phyloP scores from a whole-genome alignment of 2,888 invertebrate genomes.

The Andrena bucephala region DNA sequence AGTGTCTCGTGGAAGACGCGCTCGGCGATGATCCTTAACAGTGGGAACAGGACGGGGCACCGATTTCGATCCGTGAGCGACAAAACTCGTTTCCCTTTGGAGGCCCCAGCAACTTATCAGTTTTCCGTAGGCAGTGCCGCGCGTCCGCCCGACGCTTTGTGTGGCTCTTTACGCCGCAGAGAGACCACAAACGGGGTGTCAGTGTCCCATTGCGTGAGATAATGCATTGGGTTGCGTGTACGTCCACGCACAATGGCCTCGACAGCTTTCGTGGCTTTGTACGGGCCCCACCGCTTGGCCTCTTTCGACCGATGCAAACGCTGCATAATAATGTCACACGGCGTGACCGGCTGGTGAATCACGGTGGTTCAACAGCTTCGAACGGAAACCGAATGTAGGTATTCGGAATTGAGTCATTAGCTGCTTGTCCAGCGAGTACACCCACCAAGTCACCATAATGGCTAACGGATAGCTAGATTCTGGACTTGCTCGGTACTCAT shows the following conservation, averaged over 20 bases:
- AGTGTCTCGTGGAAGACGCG: background rate
- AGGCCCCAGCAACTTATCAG: constrained; percentile 64
- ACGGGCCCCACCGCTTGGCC: constrained; percentile 48
- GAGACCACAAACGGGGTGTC: constrained; percentile 78
- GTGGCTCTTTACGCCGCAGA: constrained; percentile 72
- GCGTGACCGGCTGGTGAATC: constrained; percentile 69
- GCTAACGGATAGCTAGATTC: background rate
- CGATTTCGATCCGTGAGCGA: constrained; percentile 41
- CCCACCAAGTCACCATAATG: background rate
- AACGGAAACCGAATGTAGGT: constrained; percentile 37
- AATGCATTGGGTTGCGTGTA: constrained; percentile 73
- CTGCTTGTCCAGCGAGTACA: constrained; percentile 15
- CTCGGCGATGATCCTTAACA: constrained; percentile 31
- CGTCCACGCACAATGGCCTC: constrained; percentile 73
- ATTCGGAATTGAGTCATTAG: constrained; percentile 60
- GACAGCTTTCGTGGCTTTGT: constrained; percentile 72
- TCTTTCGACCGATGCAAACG: constrained; percentile 69
- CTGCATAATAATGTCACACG: constrained; percentile 72
- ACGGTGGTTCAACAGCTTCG: constrained; percentile 51
- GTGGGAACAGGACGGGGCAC: constrained; percentile 7
- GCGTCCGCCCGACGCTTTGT: constrained; percentile 69
- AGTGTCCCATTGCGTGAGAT: constrained; percentile 77
- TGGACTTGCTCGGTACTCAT: background rate
- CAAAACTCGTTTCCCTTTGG: constrained; percentile 53
- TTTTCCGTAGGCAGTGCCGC: constrained; percentile 60